Percentiles rank a stretch among this genome's conserved stretches.
Evolutionary conservation across 2,113 vertebrate species (phyloP).

Genomic region (Pyrgilauda ruficollis): DNA sequence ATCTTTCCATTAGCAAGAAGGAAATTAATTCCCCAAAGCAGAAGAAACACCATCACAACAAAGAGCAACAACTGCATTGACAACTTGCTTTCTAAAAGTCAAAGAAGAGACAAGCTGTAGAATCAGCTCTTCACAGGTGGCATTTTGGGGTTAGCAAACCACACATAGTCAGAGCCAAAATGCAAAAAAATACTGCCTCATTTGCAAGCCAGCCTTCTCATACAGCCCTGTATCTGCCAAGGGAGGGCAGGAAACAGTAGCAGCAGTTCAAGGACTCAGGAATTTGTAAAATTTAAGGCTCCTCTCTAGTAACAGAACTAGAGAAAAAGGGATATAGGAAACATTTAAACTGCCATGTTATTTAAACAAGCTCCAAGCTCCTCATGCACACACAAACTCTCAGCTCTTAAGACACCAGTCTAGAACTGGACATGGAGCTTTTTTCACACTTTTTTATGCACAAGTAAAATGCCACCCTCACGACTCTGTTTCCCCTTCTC

Average conservation of each 20-base stretch:
- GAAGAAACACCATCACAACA: background rate
- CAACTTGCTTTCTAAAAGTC: background rate
- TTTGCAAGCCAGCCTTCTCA: background rate
- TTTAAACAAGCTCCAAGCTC: background rate
- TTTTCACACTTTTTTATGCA: background rate
- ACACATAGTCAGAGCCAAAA: background rate
- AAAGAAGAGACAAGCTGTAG: background rate
- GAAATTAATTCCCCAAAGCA: background rate
- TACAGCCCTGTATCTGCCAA: background rate
- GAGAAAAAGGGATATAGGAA: background rate
- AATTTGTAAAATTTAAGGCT: background rate
- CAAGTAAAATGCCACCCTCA: background rate
- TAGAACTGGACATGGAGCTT: background rate
- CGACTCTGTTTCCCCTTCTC: background rate
- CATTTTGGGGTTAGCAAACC: background rate
- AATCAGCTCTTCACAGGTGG: background rate
- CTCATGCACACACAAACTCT: background rate
- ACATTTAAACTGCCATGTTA: background rate
- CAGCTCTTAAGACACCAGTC: background rate
- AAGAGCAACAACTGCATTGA: accelerated
- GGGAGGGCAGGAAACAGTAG: background rate
- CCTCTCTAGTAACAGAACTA: background rate
- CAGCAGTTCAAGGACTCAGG: background rate
- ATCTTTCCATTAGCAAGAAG: background rate
- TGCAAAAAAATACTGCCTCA: background rate